Percentiles rank a stretch among this genome's conserved stretches.
phyloP scores from a whole-genome alignment of 1,140 invertebrate genomes.

The Nomia melanderi region DNA sequence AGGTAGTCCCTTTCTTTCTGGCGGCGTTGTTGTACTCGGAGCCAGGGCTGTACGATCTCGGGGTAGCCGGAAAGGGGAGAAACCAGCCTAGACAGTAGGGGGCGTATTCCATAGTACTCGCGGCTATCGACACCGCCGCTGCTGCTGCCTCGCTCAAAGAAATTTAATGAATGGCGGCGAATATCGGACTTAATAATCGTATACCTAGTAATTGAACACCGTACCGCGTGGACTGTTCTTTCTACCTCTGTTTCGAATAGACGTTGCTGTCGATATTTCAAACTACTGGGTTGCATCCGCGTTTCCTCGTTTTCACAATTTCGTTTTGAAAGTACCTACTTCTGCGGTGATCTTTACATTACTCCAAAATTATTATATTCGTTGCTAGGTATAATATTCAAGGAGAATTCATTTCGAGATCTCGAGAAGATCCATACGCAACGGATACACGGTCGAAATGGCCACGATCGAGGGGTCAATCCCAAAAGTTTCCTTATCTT shows the following conservation, averaged over 20 bases:
- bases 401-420: no score
- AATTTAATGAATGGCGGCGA: slow-evolving; percentile 74
- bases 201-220: slow-evolving; percentile 26
- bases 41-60: slow-evolving; percentile 45
- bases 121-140: slow-evolving; percentile 51
- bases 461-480: no score
- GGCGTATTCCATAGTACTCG: slow-evolving; percentile 43
- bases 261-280: no score
- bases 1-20: slow-evolving; percentile 52
- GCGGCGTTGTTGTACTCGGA: slow-evolving; percentile 39
- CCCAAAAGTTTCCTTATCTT: no score
- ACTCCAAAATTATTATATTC: no score
- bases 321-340: no score
- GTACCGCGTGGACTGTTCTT: neutral
- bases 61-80: slow-evolving; percentile 32
- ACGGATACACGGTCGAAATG: no score
- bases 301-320: no score
- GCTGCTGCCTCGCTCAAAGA: slow-evolving; percentile 47
- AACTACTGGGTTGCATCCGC: no score
- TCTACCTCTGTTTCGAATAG: neutral
- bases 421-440: no score
- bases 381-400: no score
- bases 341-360: no score
- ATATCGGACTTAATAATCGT: slow-evolving; percentile 62
- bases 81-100: slow-evolving; percentile 24